phyloP scores from a whole-genome alignment of 2,888 invertebrate species.

The Tenthredo mesomela region DNA sequence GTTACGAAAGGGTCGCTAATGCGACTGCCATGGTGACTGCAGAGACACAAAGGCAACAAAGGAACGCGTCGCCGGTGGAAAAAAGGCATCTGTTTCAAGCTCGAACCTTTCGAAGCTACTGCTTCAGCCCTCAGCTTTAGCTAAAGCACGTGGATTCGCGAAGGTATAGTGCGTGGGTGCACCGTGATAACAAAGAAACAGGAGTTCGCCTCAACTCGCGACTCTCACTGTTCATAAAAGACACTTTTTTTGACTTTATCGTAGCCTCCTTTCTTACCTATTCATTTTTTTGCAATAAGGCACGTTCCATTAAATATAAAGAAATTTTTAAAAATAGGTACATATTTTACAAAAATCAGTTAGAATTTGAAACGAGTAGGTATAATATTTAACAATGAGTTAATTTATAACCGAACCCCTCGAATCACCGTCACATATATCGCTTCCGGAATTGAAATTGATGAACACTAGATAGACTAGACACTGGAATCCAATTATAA shows the following conservation, averaged over 20 bases:
- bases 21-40: slow-evolving; percentile 39
- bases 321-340: too few species aligned
- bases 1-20: slow-evolving; percentile 40
- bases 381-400: not conserved
- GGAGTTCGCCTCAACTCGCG: not conserved
- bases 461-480: not conserved
- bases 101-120: slow-evolving; percentile 35
- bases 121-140: not conserved
- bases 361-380: not conserved
- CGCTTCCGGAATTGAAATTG: slow-evolving; percentile 19
- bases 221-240: not conserved
- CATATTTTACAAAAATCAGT: not conserved
- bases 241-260: not conserved
- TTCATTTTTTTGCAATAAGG: not conserved
- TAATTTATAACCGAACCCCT: slow-evolving; percentile 17
- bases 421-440: slow-evolving; percentile 16
- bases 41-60: slow-evolving; percentile 49
- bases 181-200: slow-evolving; percentile 23
- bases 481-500: slow-evolving; percentile 26
- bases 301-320: too few species aligned
- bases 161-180: slow-evolving; percentile 16
- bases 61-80: slow-evolving; percentile 16
- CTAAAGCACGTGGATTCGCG: slow-evolving; percentile 33
- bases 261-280: not conserved
- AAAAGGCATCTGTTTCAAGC: slow-evolving; percentile 47